phyloP scores from a whole-genome alignment of 1,140 invertebrate species.

The Pissodes strobi region DNA sequence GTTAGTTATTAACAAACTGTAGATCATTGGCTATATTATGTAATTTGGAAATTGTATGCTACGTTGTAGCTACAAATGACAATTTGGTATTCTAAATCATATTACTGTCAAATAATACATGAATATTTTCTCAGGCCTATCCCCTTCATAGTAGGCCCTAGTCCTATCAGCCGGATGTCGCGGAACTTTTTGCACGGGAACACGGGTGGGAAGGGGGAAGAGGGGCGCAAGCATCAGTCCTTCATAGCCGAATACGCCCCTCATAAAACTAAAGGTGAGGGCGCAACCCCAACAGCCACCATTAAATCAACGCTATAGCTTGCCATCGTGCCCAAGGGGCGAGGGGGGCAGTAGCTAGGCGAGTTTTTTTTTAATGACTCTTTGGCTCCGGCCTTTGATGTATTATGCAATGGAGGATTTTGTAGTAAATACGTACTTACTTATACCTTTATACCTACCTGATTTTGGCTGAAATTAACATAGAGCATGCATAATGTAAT shows the following conservation, averaged over 20 bases:
- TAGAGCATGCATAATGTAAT: no score
- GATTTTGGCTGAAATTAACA: no score
- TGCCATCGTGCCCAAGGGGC: conserved; percentile 5
- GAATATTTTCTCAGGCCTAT: no score
- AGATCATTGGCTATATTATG: no score
- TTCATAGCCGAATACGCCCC: conserved; percentile 35
- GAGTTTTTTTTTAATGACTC: conserved; percentile 15
- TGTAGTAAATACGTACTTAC: conserved; percentile 10
- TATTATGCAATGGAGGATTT: conserved; percentile 7
- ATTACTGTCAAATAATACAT: no score
- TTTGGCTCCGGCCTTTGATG: conserved; percentile 3
- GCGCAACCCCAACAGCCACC: conserved; percentile 39
- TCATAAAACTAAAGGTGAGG: conserved; percentile 42
- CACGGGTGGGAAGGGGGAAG: conserved; percentile 12
- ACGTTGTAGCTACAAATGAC: no score
- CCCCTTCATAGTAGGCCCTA: conserved; percentile 4
- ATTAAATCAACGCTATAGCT: conserved; percentile 40
- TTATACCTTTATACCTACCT: neutral
- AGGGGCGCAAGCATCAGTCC: conserved; percentile 7
- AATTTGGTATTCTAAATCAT: no score
- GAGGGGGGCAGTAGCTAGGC: neutral
- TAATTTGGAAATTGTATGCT: no score
- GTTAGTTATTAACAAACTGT: no score
- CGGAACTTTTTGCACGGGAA: conserved; percentile 42
- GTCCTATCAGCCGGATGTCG: conserved; percentile 17